These are phyloP conservation scores for Pseudomyrmex flavicornis DNA, from an alignment of 1,140 invertebrate species.

Conservation along the genomic window DNA sequence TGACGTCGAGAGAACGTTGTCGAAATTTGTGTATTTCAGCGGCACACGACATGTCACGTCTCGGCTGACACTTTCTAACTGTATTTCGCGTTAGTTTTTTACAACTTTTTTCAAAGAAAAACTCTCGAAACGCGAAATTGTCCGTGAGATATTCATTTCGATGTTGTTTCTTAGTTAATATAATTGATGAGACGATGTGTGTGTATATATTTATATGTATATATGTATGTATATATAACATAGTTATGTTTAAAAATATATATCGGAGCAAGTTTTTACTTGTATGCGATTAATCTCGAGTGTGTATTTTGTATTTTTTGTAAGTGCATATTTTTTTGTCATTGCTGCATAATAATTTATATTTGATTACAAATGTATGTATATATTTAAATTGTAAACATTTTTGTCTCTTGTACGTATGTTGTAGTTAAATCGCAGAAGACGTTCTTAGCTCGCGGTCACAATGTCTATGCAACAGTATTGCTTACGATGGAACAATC, in stretches of 20 bases:
- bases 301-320: no score
- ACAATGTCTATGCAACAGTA: slow-evolving; percentile 93
- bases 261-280: no score
- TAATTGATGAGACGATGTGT: no score
- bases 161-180: background rate
- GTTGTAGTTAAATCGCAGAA: slow-evolving; percentile 31
- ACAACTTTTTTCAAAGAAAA: background rate
- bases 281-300: no score
- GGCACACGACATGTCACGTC: background rate
- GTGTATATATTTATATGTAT: background rate
- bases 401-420: background rate
- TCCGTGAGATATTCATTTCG: background rate
- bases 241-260: no score
- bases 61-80: slow-evolving; percentile 22
- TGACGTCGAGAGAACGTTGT: background rate
- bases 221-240: no score
- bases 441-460: background rate
- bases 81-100: slow-evolving; percentile 2
- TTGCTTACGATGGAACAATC: slow-evolving; percentile 95
- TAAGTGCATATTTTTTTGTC: no score
- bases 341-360: no score
- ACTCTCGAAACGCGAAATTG: background rate
- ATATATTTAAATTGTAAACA: background rate
- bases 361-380: background rate
- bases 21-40: background rate